Evolutionary conservation across 2,888 invertebrate species (phyloP), one percentile per base, ranked within the genome.

Genomic region (Galerucella calmariensis): DNA sequence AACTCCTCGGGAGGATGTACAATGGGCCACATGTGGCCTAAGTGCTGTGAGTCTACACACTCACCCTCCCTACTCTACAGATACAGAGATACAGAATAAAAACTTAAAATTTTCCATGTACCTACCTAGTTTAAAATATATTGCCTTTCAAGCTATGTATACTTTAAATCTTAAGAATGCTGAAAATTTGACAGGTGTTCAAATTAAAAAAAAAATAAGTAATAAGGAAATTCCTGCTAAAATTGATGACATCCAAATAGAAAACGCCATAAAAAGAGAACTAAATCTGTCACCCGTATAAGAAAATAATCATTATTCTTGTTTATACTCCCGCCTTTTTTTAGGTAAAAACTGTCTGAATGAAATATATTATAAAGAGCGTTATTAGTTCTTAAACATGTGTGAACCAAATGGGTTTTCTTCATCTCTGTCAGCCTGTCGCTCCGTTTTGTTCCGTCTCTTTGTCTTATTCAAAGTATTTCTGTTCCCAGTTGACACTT

Each of bases 341-440:
- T 76, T 75, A 67, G 75, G 67, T 71, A 73, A 75, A 77, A 77
- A 76, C 79, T 73, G 75, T 75, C 75, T 77, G 73, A 75, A 76
- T 69, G 77, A 75, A 73, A 75, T 74, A 74, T 77, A 77, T 77
- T 75, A 74, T 77, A 75, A 75, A 77, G 77, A 77, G 75, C 74
- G 69, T 78, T 76, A 76, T 78, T 77, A 77, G 75, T 76, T 74
- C 73, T 72, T 73, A 66, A 81, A 81, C 81, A 81, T 81, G 79
- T 81, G 81, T 79, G 78, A 75, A 79, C 81, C 81, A 81, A 81
- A 81, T 81, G 81, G 78, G 73, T 67, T 69, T 69, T 68, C 74
- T 71, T 72, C 70, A 56, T 75, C 66, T 77, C 74, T 69, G 67
- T 69, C 67, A 63, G 56, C 70, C 67, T 74, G 73, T 73, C 73